These are phyloP conservation scores for Barypeithes pellucidus DNA, from an alignment of 2,888 invertebrate species.

Conservation along the genomic window DNA sequence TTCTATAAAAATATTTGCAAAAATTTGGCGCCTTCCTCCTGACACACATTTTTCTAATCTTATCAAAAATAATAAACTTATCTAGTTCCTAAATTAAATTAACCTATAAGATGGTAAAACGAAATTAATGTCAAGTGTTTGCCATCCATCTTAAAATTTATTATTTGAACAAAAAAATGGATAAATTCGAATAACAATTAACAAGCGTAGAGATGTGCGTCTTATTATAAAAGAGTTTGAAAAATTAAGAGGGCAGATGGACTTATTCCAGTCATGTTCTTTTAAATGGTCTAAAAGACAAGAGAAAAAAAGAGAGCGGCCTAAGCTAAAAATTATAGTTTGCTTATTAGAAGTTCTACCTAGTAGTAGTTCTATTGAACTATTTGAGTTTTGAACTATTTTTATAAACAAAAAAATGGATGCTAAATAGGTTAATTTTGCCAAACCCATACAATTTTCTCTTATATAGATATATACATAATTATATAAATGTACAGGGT, in stretches of 20 bases:
- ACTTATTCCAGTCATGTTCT: slow-evolving; percentile 15
- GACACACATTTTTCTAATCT: slow-evolving; percentile 33
- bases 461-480: too few species aligned
- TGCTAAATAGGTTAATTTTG: too few species aligned
- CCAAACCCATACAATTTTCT: too few species aligned
- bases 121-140: slow-evolving; percentile 5
- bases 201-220: neutral
- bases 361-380: too few species aligned
- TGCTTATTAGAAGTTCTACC: too few species aligned
- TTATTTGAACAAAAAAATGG: neutral
- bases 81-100: slow-evolving; percentile 8
- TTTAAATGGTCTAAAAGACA: neutral
- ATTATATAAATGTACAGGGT: too few species aligned
- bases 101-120: neutral
- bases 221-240: neutral
- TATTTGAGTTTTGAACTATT: too few species aligned
- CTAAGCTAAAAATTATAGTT: neutral
- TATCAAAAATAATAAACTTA: slow-evolving; percentile 22
- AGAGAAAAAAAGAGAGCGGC: neutral
- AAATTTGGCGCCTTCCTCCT: slow-evolving; percentile 17
- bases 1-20: slow-evolving; percentile 4
- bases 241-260: neutral
- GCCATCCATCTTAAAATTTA: neutral
- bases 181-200: neutral
- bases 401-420: too few species aligned